These are phyloP conservation scores for Sclerodermus sp. DNA, from an alignment of 2,888 invertebrate species.

Conservation along the genomic window DNA sequence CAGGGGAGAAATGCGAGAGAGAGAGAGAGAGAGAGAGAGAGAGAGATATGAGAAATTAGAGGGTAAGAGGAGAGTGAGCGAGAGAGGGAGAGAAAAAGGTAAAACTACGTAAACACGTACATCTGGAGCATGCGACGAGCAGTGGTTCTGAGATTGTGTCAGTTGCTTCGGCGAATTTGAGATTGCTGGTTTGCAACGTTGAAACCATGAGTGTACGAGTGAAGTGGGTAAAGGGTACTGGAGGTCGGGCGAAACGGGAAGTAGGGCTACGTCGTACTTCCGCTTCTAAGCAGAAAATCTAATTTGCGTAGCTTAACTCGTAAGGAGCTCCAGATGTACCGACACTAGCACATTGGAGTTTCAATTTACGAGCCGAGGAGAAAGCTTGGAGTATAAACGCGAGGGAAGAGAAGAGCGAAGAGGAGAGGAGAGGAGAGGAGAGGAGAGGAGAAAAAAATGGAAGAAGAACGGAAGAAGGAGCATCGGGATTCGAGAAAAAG, in stretches of 20 bases:
- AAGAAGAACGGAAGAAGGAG: background rate
- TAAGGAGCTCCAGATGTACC: slow-evolving; percentile 46
- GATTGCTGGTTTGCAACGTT: too few species aligned
- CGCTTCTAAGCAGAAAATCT: slow-evolving; percentile 49
- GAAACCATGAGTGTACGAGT: slow-evolving; percentile 5
- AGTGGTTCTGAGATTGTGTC: too few species aligned
- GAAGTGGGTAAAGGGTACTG: slow-evolving; percentile 17
- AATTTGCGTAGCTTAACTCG: slow-evolving; percentile 52
- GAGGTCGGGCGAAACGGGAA: slow-evolving; percentile 5
- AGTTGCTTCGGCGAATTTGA: too few species aligned
- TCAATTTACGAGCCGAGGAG: slow-evolving; percentile 44
- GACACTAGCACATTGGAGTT: slow-evolving; percentile 39
- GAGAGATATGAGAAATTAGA: too few species aligned
- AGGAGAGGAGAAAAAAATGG: background rate
- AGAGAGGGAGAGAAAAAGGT: slow-evolving; percentile 1
- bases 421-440: slow-evolving; percentile 4
- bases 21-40: background rate
- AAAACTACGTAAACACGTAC: too few species aligned
- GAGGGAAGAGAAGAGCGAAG: slow-evolving; percentile 1
- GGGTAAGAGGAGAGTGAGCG: too few species aligned
- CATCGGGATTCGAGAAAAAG: background rate
- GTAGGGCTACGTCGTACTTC: slow-evolving; percentile 28
- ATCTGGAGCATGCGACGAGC: too few species aligned
- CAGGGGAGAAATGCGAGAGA: too few species aligned
- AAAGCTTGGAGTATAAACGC: background rate